Percentiles rank a stretch among this genome's conserved stretches.
Evolutionary conservation across 2,797 vertebrate species (phyloP).

Genomic region (Hapalemur alaotrensis): DNA sequence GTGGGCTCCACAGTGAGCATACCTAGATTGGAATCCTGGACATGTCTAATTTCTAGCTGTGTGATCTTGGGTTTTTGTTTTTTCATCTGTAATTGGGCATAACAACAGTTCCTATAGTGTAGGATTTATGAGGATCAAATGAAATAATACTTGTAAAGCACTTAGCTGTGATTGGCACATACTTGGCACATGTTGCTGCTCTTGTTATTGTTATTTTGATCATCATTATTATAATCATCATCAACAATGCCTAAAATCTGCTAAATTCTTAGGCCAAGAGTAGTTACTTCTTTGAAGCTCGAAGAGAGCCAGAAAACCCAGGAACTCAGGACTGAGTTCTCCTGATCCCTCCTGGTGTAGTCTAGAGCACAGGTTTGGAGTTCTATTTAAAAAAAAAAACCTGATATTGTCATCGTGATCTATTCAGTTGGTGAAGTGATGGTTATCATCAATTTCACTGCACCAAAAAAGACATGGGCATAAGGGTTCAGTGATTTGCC

Average conservation of each 20-base stretch:
- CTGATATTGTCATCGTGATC: neutral
- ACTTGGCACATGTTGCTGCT: neutral
- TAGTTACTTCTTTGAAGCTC: neutral
- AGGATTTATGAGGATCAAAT: neutral
- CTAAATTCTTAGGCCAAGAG: neutral
- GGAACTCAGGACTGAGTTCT: neutral
- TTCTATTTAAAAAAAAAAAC: neutral
- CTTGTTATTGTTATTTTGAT: neutral
- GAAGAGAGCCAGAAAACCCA: neutral
- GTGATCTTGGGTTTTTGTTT: neutral
- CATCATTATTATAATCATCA: neutral
- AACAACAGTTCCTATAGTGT: neutral
- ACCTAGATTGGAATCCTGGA: neutral
- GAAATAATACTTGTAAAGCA: neutral
- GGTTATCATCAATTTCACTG: neutral
- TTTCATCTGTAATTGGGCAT: neutral
- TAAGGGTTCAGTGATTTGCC: neutral
- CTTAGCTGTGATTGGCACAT: neutral
- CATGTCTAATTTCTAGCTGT: neutral
- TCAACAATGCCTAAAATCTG: neutral
- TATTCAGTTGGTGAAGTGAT: neutral
- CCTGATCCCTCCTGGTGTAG: neutral
- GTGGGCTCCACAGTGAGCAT: neutral
- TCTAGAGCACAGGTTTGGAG: neutral
- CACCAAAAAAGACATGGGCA: neutral